Conservation (phyloP, 2,888 invertebrate genomes). For the Drosophila sordidula region DNA sequence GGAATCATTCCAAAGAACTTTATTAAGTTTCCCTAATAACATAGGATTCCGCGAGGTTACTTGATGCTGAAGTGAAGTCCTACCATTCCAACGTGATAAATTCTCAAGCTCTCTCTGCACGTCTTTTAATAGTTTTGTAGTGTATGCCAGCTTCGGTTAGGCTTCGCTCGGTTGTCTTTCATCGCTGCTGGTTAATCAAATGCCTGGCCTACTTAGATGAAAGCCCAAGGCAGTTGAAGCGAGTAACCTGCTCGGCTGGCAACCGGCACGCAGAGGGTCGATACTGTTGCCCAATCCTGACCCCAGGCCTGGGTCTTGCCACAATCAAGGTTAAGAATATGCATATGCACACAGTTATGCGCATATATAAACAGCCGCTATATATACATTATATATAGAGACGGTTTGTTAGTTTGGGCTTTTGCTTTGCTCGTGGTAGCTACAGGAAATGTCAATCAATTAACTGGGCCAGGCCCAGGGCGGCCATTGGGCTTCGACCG, state of each 20-base stretch:
- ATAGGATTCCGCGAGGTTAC: no score
- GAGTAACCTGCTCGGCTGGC: constrained; percentile 8
- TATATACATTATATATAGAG: constrained; percentile 7
- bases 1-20: no score
- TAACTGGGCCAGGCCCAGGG: constrained; percentile 42
- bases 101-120: background rate
- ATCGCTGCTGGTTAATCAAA: constrained; percentile 49
- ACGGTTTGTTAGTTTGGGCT: constrained; percentile 12
- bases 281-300: constrained; percentile 19
- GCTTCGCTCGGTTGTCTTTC: background rate
- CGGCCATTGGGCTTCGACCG: constrained; percentile 11
- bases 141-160: background rate
- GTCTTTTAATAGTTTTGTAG: background rate
- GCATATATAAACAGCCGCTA: constrained; percentile 11
- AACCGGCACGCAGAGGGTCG: constrained; percentile 35
- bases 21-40: no score
- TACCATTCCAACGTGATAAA: no score
- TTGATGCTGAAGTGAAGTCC: no score
- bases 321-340: constrained; percentile 70
- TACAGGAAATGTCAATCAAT: constrained; percentile 81
- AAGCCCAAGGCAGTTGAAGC: constrained; percentile 44
- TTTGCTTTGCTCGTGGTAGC: constrained; percentile 42
- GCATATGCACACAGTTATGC: constrained; percentile 34
- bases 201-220: constrained; percentile 55
- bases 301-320: constrained; percentile 42